Evolutionary conservation across 1,140 invertebrate species (phyloP), one percentile per base, ranked within the genome.

Genomic region (Radopholus similis): DNA sequence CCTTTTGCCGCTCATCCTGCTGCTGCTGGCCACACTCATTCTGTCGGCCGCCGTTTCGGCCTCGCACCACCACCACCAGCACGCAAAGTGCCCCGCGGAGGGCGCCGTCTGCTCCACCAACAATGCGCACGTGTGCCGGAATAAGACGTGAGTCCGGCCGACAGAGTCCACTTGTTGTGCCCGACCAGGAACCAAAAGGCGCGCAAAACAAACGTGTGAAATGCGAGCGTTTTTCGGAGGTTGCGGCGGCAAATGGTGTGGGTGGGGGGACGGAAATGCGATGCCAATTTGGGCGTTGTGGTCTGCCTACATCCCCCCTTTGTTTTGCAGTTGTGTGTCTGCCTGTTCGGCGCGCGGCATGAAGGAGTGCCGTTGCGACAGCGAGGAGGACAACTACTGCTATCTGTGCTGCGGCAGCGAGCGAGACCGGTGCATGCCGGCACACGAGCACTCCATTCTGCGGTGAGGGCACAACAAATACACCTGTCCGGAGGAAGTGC

Each of bases 311-410:
- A 6, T 8, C 18, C 6, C 13, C n/a, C n/a, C 40, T 59, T 26
- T 32, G 18, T 38, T 32, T 78, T 80, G 40, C 62, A 82, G 80
- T 44, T 81, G 79, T 47, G 73, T 82, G 11, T 74, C 76, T 18
- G 79, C 73, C 18, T 81, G 79, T 55, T 74, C 75, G 1, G 30
- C 77, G 11, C 54, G 62, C 13, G 79, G 81, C n/a, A 83, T 81
- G 81, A 64, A 66, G 21, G 78, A 83, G 40, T 81, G 79, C 47
- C 54, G 71, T 21, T 81, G 79, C 53, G 81, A 82, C 55, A 69
- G 64, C 0, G 79, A 81, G 32, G 79, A 81, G 62, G 79, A 81
- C 64, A 79, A 83, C 56, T 81, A 80, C 55, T 81, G 79, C 65
- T 81, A 81, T 63, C 62, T 81, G n/a, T 81, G 79, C 62, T 81